These are phyloP conservation scores for Diarsia mendica DNA, from an alignment of 2,888 invertebrate genomes.

Conservation along the genomic window DNA sequence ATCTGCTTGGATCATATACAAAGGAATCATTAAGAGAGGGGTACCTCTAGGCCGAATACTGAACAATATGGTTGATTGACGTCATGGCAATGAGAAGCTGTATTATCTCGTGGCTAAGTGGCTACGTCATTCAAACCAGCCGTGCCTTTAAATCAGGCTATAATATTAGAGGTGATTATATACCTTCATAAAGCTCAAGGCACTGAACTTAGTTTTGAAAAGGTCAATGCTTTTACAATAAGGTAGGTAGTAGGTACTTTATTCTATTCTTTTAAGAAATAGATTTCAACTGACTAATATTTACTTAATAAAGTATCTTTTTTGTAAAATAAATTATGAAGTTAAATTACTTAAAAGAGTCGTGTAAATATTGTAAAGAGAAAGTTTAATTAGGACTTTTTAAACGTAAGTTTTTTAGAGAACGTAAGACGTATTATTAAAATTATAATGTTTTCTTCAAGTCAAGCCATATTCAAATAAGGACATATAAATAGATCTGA, in stretches of 20 bases:
- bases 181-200: background rate
- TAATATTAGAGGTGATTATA: background rate
- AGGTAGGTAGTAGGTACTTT: too few relatives aligned
- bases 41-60: background rate
- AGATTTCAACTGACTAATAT: background rate
- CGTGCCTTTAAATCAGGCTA: background rate
- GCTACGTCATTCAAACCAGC: background rate
- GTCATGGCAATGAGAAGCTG: slow-evolving; percentile 4
- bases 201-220: background rate
- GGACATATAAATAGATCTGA: background rate
- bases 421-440: background rate
- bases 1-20: slow-evolving; percentile 14
- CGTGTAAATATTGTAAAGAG: background rate
- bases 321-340: background rate
- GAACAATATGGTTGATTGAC: slow-evolving; percentile 34
- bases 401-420: background rate
- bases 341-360: background rate
- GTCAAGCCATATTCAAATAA: background rate
- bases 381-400: background rate
- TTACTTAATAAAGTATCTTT: background rate
- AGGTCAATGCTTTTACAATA: background rate
- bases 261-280: background rate
- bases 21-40: slow-evolving; percentile 13
- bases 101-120: slow-evolving; percentile 10
- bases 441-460: background rate